Base-by-base conservation (phyloP, 2,888 invertebrate species). In the Carterocephalus palaemon region DNA sequence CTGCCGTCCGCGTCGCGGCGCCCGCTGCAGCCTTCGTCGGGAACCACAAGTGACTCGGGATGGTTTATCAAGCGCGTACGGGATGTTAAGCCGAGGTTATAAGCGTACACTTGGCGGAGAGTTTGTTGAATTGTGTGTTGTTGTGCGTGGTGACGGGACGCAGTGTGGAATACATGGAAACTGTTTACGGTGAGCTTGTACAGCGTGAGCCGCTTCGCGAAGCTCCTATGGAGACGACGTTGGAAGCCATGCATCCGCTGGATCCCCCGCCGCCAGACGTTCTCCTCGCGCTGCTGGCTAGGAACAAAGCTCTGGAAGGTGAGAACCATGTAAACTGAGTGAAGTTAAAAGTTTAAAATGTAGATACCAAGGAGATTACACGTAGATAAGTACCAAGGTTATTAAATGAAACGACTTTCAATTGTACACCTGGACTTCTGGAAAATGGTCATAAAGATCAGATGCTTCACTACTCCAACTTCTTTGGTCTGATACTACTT, bases 301-400 rank as follows among this genome's bases (percentile, higher is more conserved):
- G 95, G 70, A 96, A 96, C 80, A 95, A 95, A 80, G 92, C 93
- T 49, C 89, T 96, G 32, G 95, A 95, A 94, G 95, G 96, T 96
- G 88, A 88, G 89, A 43, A 16, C 2, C n/a, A 28, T n/a, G n/a
- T n/a, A n/a, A n/a, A n/a, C n/a, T n/a, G n/a, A n/a, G n/a, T n/a
- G n/a, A n/a, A n/a, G n/a, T n/a, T n/a, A n/a, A n/a, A n/a, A n/a
- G n/a, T n/a, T n/a, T n/a, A n/a, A n/a, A n/a, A n/a, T n/a, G n/a
- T n/a, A n/a, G n/a, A n/a, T n/a, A n/a, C n/a, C n/a, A n/a, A n/a
- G n/a, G n/a, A n/a, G n/a, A n/a, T n/a, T n/a, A n/a, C n/a, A n/a
- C n/a, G n/a, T n/a, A n/a, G n/a, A n/a, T n/a, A n/a, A n/a, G n/a
- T n/a, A n/a, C n/a, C n/a, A n/a, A n/a, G n/a, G n/a, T n/a, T n/a